Conservation (phyloP, 2,113 vertebrate species). For the Suncus etruscus region DNA sequence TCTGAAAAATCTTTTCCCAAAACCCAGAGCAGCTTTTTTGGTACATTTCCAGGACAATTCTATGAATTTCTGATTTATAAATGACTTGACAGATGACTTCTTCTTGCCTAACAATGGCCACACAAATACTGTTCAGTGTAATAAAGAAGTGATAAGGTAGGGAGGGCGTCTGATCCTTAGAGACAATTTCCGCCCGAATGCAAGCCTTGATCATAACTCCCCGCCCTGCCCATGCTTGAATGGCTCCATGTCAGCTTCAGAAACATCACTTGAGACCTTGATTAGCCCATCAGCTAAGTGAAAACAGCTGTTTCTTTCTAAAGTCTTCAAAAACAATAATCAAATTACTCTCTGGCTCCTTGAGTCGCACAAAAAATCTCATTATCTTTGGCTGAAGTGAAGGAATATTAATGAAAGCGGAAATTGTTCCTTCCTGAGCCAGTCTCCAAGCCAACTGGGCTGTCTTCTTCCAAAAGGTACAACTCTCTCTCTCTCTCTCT, state of each 20-base stretch:
- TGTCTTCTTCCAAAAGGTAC: not conserved
- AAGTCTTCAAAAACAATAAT: conserved; percentile 33
- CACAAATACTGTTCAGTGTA: not conserved
- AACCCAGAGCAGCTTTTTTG: not conserved
- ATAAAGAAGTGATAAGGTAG: not conserved
- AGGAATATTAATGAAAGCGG: conserved; percentile 37
- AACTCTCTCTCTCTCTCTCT: not conserved
- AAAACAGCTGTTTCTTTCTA: conserved; percentile 35
- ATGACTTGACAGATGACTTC: not conserved
- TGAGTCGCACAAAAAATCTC: conserved; percentile 19
- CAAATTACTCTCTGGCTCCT: conserved; percentile 19
- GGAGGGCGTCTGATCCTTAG: not conserved
- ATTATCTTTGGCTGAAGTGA: conserved; percentile 23
- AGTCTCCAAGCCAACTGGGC: not conserved
- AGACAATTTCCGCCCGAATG: not conserved
- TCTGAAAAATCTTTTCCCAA: not conserved
- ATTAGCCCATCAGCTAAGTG: not conserved
- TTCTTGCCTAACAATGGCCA: not conserved
- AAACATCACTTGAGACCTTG: not conserved
- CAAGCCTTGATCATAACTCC: not conserved
- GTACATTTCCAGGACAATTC: not conserved
- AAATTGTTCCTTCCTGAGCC: conserved; percentile 25
- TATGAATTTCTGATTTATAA: not conserved
- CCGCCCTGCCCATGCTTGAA: not conserved
- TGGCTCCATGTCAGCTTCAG: not conserved